Evolutionary conservation across 2,888 invertebrate genomes (phyloP).

Genomic region (Epinotia demarniana): DNA sequence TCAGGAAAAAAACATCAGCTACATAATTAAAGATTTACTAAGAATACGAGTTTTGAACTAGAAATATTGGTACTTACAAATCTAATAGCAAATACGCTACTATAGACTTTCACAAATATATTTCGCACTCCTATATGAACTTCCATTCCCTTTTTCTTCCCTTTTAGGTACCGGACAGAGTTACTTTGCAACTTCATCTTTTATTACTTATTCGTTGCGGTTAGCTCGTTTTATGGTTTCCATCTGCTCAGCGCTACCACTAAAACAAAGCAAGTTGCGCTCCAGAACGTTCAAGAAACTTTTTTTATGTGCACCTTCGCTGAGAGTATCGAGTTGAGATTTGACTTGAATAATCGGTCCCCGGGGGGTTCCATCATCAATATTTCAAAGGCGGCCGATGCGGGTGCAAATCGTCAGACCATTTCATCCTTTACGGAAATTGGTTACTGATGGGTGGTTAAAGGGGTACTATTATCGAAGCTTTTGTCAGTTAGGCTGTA

Average conservation of each 20-base stretch:
- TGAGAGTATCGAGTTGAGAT: constrained; percentile 30
- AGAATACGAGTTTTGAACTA: no score
- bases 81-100: no score
- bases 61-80: no score
- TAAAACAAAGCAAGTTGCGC: neutral
- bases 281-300: neutral
- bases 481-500: neutral
- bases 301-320: constrained; percentile 6
- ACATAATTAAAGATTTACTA: no score
- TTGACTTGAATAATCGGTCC: constrained; percentile 35
- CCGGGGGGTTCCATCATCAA: constrained; percentile 23
- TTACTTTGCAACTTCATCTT: no score
- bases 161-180: no score
- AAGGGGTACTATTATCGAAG: constrained; percentile 3
- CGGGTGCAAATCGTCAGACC: constrained; percentile 21
- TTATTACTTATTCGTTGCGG: no score
- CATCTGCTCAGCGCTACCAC: neutral
- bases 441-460: constrained; percentile 30
- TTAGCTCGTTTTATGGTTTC: neutral
- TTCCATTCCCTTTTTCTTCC: no score
- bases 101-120: no score
- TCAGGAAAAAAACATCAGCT: no score
- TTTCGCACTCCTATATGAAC: no score
- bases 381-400: constrained; percentile 35
- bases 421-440: constrained; percentile 30